Conservation (phyloP, 1,140 invertebrate genomes). For the Hirudo medicinalis region DNA sequence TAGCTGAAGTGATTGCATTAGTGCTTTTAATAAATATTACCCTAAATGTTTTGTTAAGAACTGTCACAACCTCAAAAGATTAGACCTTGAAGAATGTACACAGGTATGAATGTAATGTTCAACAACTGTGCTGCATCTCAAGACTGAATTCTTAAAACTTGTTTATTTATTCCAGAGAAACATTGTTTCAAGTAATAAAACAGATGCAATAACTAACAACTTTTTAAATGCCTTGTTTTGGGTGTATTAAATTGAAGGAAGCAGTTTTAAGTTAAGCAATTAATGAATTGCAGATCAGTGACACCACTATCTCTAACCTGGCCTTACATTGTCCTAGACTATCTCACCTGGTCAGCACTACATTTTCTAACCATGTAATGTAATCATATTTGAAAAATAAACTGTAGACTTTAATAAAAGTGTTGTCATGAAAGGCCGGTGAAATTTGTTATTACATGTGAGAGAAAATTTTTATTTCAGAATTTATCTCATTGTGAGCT, state of each 20-base stretch:
- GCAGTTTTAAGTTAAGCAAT: slow-evolving; percentile 8
- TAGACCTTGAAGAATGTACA: slow-evolving; percentile 96
- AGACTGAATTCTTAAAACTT: too few relatives aligned
- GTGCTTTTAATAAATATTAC: too few relatives aligned
- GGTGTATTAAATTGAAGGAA: neutral
- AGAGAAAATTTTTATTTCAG: slow-evolving; percentile 44
- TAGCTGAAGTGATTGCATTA: too few relatives aligned
- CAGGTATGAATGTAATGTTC: slow-evolving; percentile 42
- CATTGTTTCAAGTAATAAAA: too few relatives aligned
- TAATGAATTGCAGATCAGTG: slow-evolving; percentile 57
- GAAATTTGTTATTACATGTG: neutral
- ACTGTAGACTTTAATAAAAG: neutral
- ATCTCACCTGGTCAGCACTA: neutral
- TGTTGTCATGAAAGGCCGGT: too few relatives aligned
- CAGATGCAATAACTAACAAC: too few relatives aligned
- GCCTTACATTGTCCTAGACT: slow-evolving; percentile 83
- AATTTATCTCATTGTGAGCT: slow-evolving; percentile 94
- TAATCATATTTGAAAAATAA: neutral
- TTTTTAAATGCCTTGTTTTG: neutral
- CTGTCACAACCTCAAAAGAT: slow-evolving; percentile 83
- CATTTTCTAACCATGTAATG: too few relatives aligned
- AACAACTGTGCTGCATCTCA: neutral
- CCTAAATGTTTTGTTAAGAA: slow-evolving; percentile 48
- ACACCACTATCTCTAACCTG: slow-evolving; percentile 77
- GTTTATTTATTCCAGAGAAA: too few relatives aligned